A percentile compares a stretch with the other conserved stretches of the same genome.
phyloP scores from a whole-genome alignment of 2,888 invertebrate genomes.

The Drosophila aldrichi region DNA sequence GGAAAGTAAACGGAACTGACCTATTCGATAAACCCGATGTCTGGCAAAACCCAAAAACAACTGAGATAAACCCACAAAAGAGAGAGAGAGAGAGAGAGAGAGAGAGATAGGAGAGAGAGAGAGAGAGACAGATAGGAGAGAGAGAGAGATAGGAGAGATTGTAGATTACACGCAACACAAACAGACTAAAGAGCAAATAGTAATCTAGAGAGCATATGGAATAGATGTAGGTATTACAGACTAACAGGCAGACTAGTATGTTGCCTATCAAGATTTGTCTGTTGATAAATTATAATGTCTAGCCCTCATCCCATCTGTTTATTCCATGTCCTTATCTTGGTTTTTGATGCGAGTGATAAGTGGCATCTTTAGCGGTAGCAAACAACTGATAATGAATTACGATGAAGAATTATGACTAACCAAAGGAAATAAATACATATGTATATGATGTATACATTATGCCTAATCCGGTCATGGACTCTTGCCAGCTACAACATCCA shows the following conservation, averaged over 20 bases:
- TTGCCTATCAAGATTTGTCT: not conserved
- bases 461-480: slow-evolving; percentile 60
- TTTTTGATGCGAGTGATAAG: slow-evolving; percentile 6
- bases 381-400: slow-evolving; percentile 4
- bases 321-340: no score
- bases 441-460: slow-evolving; percentile 19
- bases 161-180: not conserved
- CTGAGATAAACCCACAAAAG: not conserved
- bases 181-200: not conserved
- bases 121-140: no score
- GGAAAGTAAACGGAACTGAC: not conserved
- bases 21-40: slow-evolving; percentile 5
- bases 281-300: not conserved
- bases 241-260: not conserved
- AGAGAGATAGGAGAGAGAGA: no score
- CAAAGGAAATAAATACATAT: not conserved
- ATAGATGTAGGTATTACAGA: not conserved
- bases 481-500: not conserved
- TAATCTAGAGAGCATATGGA: not conserved
- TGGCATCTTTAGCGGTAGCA: slow-evolving; percentile 20
- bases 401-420: not conserved
- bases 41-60: not conserved
- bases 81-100: not conserved
- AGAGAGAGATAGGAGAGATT: no score
- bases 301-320: not conserved